Conservation (phyloP, 2,113 vertebrate species). For the Myxocyprinus asiaticus region DNA sequence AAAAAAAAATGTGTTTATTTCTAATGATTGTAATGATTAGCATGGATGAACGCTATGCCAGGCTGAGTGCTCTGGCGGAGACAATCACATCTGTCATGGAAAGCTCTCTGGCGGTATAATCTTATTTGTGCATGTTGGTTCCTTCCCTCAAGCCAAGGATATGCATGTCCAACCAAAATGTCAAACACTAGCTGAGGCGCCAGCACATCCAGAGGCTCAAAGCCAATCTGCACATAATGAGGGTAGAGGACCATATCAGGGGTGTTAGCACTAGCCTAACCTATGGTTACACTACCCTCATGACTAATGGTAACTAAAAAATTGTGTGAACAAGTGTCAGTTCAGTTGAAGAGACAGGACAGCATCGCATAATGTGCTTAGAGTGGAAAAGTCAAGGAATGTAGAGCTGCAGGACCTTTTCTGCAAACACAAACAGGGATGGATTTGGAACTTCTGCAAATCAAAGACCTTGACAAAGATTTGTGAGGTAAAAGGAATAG, state of each 20-base stretch:
- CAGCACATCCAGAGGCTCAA: constrained; percentile 39
- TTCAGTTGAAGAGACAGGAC: constrained; percentile 13
- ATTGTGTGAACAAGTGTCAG: constrained; percentile 38
- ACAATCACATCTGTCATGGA: constrained; percentile 52
- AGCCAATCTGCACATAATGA: constrained; percentile 47
- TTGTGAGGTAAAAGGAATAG: no score
- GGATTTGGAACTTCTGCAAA: constrained; percentile 23
- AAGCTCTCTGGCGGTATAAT: constrained; percentile 47
- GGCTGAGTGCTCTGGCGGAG: constrained; percentile 15
- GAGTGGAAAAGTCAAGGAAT: constrained; percentile 42
- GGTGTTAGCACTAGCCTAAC: constrained; percentile 28
- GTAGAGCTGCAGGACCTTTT: constrained; percentile 16
- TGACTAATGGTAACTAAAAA: constrained; percentile 46
- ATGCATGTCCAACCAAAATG: constrained; percentile 55
- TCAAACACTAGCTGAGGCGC: constrained; percentile 51
- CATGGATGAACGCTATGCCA: background rate
- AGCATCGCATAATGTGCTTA: constrained; percentile 27
- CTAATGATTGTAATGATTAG: no score
- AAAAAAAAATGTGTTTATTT: no score
- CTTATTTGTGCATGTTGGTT: constrained; percentile 52
- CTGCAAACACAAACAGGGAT: constrained; percentile 13
- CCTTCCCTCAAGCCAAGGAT: constrained; percentile 46
- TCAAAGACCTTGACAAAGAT: constrained; percentile 5
- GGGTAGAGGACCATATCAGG: constrained; percentile 43
- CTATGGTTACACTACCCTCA: constrained; percentile 23